These are phyloP conservation scores for Xestobium rufovillosum DNA, from an alignment of 2,888 invertebrate genomes.

Conservation along the genomic window DNA sequence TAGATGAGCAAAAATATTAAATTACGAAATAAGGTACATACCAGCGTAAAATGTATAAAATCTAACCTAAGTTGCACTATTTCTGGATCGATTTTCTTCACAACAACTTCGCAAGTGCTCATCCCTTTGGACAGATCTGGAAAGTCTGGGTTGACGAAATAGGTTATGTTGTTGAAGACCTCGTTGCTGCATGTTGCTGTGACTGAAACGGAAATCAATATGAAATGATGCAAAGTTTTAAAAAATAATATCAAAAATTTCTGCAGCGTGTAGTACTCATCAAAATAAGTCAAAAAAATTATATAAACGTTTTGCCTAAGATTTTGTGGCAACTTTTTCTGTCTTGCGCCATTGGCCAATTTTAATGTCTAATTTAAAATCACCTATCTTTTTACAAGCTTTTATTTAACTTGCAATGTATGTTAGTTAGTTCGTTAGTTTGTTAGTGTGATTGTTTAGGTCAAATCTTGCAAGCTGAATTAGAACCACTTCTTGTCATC, in stretches of 20 bases:
- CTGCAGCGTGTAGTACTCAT: too few relatives aligned
- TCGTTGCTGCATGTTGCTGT: slow-evolving; percentile 65
- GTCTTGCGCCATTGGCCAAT: too few relatives aligned
- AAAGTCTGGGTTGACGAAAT: slow-evolving; percentile 75
- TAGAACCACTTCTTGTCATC: too few relatives aligned
- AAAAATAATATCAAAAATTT: slow-evolving; percentile 9
- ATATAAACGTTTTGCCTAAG: not conserved
- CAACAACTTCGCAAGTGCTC: slow-evolving; percentile 60
- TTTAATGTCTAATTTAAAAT: too few relatives aligned
- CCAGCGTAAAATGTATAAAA: slow-evolving; percentile 75
- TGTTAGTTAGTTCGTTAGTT: too few relatives aligned
- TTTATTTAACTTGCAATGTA: too few relatives aligned
- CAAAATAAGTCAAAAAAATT: not conserved
- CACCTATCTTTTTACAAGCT: too few relatives aligned
- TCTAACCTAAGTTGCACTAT: slow-evolving; percentile 78
- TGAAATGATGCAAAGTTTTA: slow-evolving; percentile 7
- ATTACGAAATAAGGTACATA: slow-evolving; percentile 41
- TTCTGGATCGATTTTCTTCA: slow-evolving; percentile 69
- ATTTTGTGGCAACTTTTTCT: too few relatives aligned
- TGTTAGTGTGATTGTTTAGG: too few relatives aligned
- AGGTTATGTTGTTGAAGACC: slow-evolving; percentile 71
- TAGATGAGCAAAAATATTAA: not conserved
- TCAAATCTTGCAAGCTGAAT: too few relatives aligned
- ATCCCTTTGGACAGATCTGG: slow-evolving; percentile 66
- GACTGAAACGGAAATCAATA: slow-evolving; percentile 46